These are phyloP conservation scores for Nemoura dubitans DNA, from an alignment of 2,888 invertebrate species.

Conservation along the genomic window DNA sequence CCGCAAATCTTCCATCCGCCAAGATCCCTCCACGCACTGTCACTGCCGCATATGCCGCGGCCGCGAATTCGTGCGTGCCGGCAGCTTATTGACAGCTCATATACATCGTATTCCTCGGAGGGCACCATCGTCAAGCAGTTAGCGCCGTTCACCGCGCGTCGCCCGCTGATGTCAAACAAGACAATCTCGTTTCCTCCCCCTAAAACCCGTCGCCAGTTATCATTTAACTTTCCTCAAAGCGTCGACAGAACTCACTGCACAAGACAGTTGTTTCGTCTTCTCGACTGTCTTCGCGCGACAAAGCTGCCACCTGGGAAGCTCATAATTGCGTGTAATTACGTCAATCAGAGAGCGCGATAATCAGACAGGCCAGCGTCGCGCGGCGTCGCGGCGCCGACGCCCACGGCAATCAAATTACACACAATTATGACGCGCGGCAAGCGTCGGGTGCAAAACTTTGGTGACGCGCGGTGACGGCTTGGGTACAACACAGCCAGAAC, in stretches of 20 bases:
- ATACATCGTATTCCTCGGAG: not conserved
- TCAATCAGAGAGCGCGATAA: slow-evolving; percentile 50
- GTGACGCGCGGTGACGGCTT: slow-evolving; percentile 21
- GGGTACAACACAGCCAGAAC: not conserved
- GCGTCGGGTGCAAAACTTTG: slow-evolving; percentile 15
- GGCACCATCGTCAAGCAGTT: not conserved
- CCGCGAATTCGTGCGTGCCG: not conserved
- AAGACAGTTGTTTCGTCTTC: not conserved
- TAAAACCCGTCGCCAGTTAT: not conserved
- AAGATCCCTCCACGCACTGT: not conserved
- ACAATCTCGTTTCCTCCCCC: not conserved
- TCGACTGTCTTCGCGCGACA: not conserved
- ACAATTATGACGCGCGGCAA: not conserved
- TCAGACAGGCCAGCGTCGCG: slow-evolving; percentile 2
- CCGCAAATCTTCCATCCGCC: not conserved
- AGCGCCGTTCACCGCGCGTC: not conserved
- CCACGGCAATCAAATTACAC: slow-evolving; percentile 59
- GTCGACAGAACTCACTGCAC: not conserved
- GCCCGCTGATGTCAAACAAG: not conserved
- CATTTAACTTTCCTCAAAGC: not conserved
- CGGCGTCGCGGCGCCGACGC: slow-evolving; percentile 55
- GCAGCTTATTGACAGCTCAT: not conserved
- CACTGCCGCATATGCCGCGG: not conserved
- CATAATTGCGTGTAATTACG: slow-evolving; percentile 42
- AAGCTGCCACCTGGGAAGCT: slow-evolving; percentile 18